Conservation (phyloP, 2,113 vertebrate species). For the Ptilonorhynchus violaceus region DNA sequence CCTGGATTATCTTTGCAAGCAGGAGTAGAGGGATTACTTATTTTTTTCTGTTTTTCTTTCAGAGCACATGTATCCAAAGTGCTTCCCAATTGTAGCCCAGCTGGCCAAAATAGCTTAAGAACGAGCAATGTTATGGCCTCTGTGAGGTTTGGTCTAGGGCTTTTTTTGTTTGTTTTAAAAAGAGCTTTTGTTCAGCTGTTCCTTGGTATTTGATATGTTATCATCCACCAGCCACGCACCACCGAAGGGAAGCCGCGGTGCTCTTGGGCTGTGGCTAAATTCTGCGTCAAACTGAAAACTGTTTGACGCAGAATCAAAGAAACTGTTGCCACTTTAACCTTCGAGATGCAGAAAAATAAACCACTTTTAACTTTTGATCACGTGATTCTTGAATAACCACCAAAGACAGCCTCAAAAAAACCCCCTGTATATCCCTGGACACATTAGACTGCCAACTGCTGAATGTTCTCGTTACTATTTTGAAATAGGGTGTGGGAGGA, state of each 20-base stretch:
- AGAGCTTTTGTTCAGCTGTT: neutral
- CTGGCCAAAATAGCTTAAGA: neutral
- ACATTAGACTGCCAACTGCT: neutral
- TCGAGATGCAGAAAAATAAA: neutral
- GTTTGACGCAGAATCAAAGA: neutral
- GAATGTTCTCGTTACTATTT: neutral
- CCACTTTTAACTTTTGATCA: neutral
- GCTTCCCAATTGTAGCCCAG: neutral
- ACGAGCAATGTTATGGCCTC: neutral
- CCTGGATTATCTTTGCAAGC: neutral
- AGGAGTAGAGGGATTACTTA: neutral
- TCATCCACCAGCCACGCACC: neutral
- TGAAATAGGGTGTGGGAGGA: neutral
- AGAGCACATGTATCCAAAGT: neutral
- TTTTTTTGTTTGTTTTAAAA: neutral
- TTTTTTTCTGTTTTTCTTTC: neutral
- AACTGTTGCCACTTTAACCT: neutral
- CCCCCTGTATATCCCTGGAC: neutral
- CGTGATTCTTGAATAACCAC: neutral
- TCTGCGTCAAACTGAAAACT: neutral
- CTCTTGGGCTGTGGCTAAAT: neutral
- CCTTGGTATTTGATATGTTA: neutral
- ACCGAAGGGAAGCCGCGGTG: fast-evolving
- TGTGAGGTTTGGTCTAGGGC: neutral
- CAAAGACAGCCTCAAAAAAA: neutral